A percentile compares a stretch with the other conserved stretches of the same genome.
Conservation (phyloP, 1,140 invertebrate genomes). For the Trypoxylus dichotomus region DNA sequence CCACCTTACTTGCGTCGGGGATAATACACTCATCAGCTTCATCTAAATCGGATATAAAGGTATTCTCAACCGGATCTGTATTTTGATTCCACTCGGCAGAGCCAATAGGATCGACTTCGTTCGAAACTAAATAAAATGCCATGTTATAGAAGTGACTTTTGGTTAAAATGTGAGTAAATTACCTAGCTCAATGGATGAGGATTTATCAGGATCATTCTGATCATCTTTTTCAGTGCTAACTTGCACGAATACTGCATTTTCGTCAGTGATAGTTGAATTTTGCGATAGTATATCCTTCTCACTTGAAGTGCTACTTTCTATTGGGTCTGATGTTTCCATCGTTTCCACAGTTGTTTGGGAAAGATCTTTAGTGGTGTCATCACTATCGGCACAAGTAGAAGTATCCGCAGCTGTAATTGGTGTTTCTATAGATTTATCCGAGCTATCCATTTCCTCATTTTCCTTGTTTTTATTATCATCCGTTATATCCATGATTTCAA, state of each 20-base stretch:
- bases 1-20: slow-evolving; percentile 60
- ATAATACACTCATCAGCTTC: slow-evolving; percentile 57
- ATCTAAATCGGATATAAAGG: slow-evolving; percentile 7
- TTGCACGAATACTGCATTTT: slow-evolving; percentile 40
- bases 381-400: not conserved
- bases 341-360: not conserved
- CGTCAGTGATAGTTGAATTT: not conserved
- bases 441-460: not conserved
- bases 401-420: not conserved
- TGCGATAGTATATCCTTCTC: not conserved
- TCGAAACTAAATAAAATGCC: slow-evolving; percentile 43
- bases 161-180: not conserved
- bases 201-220: slow-evolving; percentile 41
- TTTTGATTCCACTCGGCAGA: slow-evolving; percentile 23
- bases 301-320: not conserved
- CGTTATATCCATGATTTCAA: not conserved
- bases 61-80: slow-evolving; percentile 36
- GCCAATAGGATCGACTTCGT: slow-evolving; percentile 34
- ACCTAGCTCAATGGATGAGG: slow-evolving; percentile 6
- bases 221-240: slow-evolving; percentile 39
- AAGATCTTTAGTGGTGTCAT: not conserved
- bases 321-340: not conserved
- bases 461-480: not conserved
- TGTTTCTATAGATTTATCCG: not conserved
- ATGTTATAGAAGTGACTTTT: not conserved